Base-by-base conservation (phyloP, 2,888 invertebrate genomes). In the Pyrochroa serraticornis region DNA sequence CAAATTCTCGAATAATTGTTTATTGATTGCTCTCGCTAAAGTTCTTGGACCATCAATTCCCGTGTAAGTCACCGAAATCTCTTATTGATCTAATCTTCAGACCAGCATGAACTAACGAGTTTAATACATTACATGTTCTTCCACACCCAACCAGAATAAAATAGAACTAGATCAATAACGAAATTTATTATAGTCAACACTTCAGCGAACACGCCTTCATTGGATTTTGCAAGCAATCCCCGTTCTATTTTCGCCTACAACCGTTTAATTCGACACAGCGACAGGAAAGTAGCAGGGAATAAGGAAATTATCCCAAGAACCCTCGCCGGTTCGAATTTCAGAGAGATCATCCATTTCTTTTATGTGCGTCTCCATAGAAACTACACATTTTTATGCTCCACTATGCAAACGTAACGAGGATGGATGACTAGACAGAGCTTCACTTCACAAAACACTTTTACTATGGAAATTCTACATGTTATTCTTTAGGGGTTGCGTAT, bases 21-120 rank as follows among this genome's bases (percentile, higher is more conserved):
- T 39, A 39, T 39, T 39, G 13, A 22, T 39, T 12, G 32, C 9
- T 13, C 32, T 33, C n/a, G 32, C 7, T 32, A 37, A 48, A 48
- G 31, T 44, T 38, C 38, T 48, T 33, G 10, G 7, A 37, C 36
- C 30, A 12, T 30, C 39, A 14, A 10, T 39, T 39, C 30, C 10
- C 31, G 30, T 49, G 8, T 22, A 22, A 30, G 49, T 7, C 39
- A 14, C 36, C n/a, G 31, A 8, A 42, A 9, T 42, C 7, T 12
- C 7, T 41, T 61, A 61, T 63, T 56, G 63, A 65, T 63, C 49
- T 60, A 63, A 65, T 65, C 62, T 60, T 57, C 60, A 49, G 62
- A 63, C 63, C 63, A 65, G 61, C 65, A 63, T 63, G 56, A 46
- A 52, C 58, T 60, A 60, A 64, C 60, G 50, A 52, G 54, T 52